Base-by-base conservation (phyloP, 2,888 invertebrate genomes). In the Anthrax anthrax region DNA sequence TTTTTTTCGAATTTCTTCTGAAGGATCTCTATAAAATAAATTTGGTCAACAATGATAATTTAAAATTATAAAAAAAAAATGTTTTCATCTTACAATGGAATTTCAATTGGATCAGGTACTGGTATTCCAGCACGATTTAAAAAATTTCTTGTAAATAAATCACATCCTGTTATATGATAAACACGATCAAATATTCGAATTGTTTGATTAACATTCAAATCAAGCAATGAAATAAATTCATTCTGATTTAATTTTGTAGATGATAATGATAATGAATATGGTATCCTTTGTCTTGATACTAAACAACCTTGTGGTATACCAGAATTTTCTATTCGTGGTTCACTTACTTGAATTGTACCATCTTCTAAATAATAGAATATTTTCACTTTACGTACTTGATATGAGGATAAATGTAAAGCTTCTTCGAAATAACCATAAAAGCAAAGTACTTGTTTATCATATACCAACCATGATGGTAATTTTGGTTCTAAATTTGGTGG, bases 331-430 rank as follows among this genome's bases (percentile, higher is more conserved):
- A 83, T 76, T 58, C 77, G 75, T 0, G 89, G 89, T 61, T 94
- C 92, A 1, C 45, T 75, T 65, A 94, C 83, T 70, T 90, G 88
- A 54, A 94, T 81, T 2, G 92, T 90, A 16, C 89, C 91, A 66
- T 95, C 92, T 69, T 94, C 92, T 39, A 94, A 72, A 58, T 81
- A 92, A 61, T 85, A 92, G 54, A 79, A 83, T 46, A 94, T 84
- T 54, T 83, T 83, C 4, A 90, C 88, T 57, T 80, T 78, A 18
- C 90, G 77, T 46, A 91, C 70, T 57, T 84, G 74, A 56, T 76
- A 81, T 29, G 80, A 73, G 3, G 80, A 77, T 60, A 80, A 60
- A 42, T 65, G 63, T 1, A 88, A 72, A 0, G 83, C 80, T 47
- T 69, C 65, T 52, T 67, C 64, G 47, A 69, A 69, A 50, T 67